Evolutionary conservation across 2,888 invertebrate genomes (phyloP).

Genomic region (Caenorhabditis imperialis): DNA sequence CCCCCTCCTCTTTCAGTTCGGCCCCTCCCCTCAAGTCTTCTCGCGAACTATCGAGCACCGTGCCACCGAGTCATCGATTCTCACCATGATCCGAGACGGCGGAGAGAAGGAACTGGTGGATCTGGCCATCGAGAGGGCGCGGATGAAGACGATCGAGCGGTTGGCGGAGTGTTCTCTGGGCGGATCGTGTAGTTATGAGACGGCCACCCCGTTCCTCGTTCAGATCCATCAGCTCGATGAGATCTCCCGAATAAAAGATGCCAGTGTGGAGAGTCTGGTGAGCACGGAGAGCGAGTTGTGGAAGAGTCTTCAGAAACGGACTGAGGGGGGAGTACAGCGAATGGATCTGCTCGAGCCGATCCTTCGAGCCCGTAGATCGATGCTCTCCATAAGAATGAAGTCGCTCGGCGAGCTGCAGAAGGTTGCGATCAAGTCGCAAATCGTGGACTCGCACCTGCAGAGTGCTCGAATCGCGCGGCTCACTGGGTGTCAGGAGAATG

Average conservation of each 20-base stretch:
- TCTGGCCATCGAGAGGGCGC: conserved; percentile 7
- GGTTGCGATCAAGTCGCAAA: conserved; percentile 19
- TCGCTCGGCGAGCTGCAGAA: conserved; percentile 23
- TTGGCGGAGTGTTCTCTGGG: conserved; percentile 31
- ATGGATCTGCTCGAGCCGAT: conserved; percentile 70
- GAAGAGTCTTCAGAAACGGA: conserved; percentile 29
- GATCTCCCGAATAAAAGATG: conserved; percentile 18
- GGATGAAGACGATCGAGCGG: conserved; percentile 1
- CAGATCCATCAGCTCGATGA: conserved; percentile 36
- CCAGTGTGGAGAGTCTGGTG: conserved; percentile 7
- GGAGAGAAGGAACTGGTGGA: conserved; percentile 7
- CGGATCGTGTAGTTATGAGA: conserved; percentile 46
- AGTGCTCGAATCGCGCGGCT: conserved; percentile 37
- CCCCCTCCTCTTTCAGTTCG: conserved; percentile 13
- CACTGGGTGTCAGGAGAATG: conserved; percentile 39
- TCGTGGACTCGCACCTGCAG: conserved; percentile 47
- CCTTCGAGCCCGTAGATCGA: conserved; percentile 64
- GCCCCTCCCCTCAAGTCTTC: conserved; percentile 38
- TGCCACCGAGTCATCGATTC: conserved; percentile 16
- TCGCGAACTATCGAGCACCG: conserved; percentile 21
- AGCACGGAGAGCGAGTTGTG: conserved; percentile 34
- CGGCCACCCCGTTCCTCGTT: conserved; percentile 33
- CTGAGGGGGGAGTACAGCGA: conserved; percentile 31
- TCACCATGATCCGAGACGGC: conserved; percentile 13
- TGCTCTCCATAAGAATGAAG: conserved; percentile 18